These are phyloP conservation scores for Conopomorpha cramerella DNA, from an alignment of 1,140 invertebrate species.

Conservation along the genomic window DNA sequence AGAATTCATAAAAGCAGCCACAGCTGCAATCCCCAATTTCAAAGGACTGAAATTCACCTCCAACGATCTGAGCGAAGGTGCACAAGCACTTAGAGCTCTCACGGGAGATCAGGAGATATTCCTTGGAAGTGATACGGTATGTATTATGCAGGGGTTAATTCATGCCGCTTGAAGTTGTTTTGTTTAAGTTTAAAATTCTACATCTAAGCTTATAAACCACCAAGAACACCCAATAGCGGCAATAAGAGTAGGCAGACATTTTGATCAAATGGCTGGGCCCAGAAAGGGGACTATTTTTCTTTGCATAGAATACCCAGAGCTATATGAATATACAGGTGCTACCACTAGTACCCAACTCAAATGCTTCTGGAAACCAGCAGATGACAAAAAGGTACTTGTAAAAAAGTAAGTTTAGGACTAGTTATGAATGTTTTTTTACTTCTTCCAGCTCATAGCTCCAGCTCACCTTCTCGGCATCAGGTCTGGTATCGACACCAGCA, in stretches of 20 bases:
- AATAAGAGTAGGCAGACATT: neutral
- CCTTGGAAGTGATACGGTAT: neutral
- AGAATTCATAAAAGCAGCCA: neutral
- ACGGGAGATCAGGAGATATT: neutral
- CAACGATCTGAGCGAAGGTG: neutral
- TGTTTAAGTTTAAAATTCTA: too few relatives aligned
- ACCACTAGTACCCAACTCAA: too few relatives aligned
- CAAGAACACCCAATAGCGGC: neutral
- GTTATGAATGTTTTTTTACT: neutral
- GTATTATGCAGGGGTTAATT: too few relatives aligned
- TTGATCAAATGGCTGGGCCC: neutral
- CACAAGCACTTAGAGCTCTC: neutral
- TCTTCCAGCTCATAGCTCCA: conserved; percentile 5
- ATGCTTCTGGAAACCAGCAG: neutral
- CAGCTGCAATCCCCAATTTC: neutral
- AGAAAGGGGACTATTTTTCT: neutral
- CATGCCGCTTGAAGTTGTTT: too few relatives aligned
- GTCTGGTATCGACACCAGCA: neutral
- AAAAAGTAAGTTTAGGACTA: neutral
- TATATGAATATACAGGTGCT: too few relatives aligned
- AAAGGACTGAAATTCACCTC: conserved; percentile 1
- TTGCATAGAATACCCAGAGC: too few relatives aligned
- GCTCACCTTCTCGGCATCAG: neutral
- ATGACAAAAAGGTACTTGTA: neutral
- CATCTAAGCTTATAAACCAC: neutral